A percentile compares a stretch with the other conserved stretches of the same genome.
Conservation (phyloP, 37 sponge, comb jelly and placozoan genomes). For the Dysidea cf. avara region DNA sequence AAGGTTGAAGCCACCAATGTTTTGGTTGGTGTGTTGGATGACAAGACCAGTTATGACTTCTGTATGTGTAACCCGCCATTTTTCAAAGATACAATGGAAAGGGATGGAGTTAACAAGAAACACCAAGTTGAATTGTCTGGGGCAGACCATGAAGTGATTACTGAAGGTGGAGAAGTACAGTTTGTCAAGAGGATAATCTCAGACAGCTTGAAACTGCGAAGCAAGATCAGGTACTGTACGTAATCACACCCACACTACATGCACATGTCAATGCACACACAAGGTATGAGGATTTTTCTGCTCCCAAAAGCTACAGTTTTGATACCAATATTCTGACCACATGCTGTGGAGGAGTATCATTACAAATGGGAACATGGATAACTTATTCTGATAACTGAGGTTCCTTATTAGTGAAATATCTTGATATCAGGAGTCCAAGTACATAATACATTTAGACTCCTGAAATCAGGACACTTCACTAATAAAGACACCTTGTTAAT, state of each 20-base stretch:
- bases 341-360: too few relatives aligned
- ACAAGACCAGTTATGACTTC: slow-evolving; percentile 60
- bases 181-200: slow-evolving; percentile 80
- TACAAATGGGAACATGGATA: too few relatives aligned
- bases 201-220: slow-evolving; percentile 77
- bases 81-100: slow-evolving; percentile 47
- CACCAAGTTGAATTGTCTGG: too few relatives aligned
- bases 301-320: too few relatives aligned
- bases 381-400: too few relatives aligned
- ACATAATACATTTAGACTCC: too few relatives aligned
- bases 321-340: too few relatives aligned
- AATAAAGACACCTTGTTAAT: too few relatives aligned
- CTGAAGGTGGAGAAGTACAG: slow-evolving; percentile 89
- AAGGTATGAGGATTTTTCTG: too few relatives aligned
- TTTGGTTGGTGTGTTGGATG: slow-evolving; percentile 26
- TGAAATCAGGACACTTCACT: too few relatives aligned
- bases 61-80: slow-evolving; percentile 99
- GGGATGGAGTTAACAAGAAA: background rate
- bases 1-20: slow-evolving; percentile 23
- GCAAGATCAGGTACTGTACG: slow-evolving; percentile 47
- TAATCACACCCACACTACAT: background rate
- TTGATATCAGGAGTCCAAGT: too few relatives aligned
- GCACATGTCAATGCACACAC: background rate
- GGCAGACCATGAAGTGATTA: slow-evolving; percentile 54
- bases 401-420: too few relatives aligned